Conservation (phyloP, 2,888 invertebrate species). For the Salticus scenicus region DNA sequence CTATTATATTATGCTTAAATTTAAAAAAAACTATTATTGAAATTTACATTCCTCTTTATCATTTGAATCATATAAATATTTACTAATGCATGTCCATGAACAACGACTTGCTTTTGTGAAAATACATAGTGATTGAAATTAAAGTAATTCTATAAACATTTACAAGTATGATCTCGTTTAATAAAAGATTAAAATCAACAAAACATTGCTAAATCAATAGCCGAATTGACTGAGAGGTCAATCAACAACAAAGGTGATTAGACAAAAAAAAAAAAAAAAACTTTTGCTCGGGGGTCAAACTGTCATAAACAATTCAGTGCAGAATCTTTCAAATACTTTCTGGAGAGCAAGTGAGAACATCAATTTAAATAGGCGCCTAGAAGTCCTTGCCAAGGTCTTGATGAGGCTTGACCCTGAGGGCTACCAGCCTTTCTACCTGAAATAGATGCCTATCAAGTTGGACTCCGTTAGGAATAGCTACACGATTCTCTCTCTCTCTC, state of each 20-base stretch:
- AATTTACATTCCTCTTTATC: too few relatives aligned
- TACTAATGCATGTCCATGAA: too few relatives aligned
- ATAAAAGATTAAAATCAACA: background rate
- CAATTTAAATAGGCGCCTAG: constrained; percentile 62
- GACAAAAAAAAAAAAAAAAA: too few relatives aligned
- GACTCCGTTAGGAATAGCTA: constrained; percentile 41
- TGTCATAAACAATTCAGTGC: background rate
- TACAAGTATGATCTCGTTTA: background rate
- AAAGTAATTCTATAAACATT: background rate
- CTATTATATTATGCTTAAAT: too few relatives aligned
- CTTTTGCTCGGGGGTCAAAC: background rate
- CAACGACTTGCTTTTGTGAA: too few relatives aligned
- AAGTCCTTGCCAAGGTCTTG: constrained; percentile 62
- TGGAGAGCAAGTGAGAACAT: constrained; percentile 10
- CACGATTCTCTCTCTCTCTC: too few relatives aligned
- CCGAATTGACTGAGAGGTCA: background rate
- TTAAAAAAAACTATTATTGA: too few relatives aligned
- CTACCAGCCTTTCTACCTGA: constrained; percentile 24
- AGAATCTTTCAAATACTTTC: background rate
- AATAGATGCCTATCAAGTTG: constrained; percentile 5
- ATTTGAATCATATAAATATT: too few relatives aligned
- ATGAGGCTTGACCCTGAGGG: constrained; percentile 51
- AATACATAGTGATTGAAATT: background rate
- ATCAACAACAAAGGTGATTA: background rate
- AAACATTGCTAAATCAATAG: background rate